Percentiles rank a stretch among this genome's conserved stretches.
Conservation (phyloP, 2,797 vertebrate genomes). For the Gallinago nigripennis region DNA sequence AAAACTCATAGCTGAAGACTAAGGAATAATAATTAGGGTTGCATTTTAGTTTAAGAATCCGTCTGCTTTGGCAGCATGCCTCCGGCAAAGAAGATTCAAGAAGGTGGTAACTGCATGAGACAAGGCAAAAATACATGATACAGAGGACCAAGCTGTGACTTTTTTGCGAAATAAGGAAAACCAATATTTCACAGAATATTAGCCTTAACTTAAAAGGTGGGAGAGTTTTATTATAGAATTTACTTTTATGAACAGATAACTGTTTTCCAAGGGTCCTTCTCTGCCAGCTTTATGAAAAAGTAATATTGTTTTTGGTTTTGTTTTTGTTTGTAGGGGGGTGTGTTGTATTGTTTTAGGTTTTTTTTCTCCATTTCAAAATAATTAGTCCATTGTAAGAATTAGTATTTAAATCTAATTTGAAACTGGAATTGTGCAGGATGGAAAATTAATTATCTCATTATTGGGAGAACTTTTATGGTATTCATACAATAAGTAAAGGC, state of each 20-base stretch:
- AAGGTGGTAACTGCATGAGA: background rate
- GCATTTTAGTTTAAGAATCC: background rate
- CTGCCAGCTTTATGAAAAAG: background rate
- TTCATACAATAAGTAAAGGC: background rate
- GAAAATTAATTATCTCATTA: constrained; percentile 49
- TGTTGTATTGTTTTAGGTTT: background rate
- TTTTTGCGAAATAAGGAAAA: background rate
- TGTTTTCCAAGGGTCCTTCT: background rate
- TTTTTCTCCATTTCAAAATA: background rate
- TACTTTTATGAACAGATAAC: background rate
- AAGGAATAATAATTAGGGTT: background rate
- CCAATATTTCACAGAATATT: background rate
- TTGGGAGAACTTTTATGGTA: background rate
- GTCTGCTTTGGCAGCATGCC: background rate
- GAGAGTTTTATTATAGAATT: background rate
- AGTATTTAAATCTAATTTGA: constrained; percentile 28
- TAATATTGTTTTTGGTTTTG: background rate
- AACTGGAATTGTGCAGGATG: background rate
- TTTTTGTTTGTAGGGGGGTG: background rate
- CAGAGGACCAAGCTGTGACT: background rate
- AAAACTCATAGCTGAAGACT: background rate
- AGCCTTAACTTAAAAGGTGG: background rate
- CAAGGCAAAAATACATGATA: background rate
- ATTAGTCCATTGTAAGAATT: background rate
- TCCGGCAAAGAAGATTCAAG: background rate